Evolutionary conservation across 2,113 vertebrate genomes (phyloP).

Genomic region (Edolisoma coerulescens): DNA sequence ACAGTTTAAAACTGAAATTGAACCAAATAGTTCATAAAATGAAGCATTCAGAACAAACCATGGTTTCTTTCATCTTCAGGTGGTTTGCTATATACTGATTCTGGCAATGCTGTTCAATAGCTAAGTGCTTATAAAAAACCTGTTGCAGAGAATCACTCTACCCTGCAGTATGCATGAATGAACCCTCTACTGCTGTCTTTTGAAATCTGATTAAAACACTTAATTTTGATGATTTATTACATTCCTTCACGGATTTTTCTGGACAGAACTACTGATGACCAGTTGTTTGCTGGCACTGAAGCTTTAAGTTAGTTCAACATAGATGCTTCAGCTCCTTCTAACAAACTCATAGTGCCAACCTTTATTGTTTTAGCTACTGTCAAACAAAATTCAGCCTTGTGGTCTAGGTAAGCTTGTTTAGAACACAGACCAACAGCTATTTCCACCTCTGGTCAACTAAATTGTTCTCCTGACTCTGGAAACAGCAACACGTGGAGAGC

Average conservation of each 20-base stretch:
- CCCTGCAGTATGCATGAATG: not conserved
- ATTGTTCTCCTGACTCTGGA: not conserved
- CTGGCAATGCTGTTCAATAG: not conserved
- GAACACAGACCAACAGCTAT: not conserved
- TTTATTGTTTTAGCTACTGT: not conserved
- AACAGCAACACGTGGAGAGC: not conserved
- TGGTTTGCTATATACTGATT: not conserved
- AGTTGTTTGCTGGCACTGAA: not conserved
- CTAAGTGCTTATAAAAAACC: not conserved
- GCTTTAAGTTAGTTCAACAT: not conserved
- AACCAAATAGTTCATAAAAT: not conserved
- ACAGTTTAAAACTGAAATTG: not conserved
- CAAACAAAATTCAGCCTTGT: not conserved
- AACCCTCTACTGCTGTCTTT: not conserved
- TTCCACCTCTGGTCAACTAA: not conserved
- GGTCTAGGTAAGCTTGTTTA: not conserved
- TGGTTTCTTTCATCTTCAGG: not conserved
- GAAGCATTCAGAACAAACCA: not conserved
- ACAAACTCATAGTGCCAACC: not conserved
- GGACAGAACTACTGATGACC: not conserved
- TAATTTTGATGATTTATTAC: not conserved
- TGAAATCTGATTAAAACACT: not conserved
- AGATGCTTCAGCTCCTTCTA: not conserved
- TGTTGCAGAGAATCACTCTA: not conserved
- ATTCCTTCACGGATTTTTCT: not conserved